These are phyloP conservation scores for Drosophila kohkoa DNA, from an alignment of 1,140 invertebrate genomes.

Conservation along the genomic window DNA sequence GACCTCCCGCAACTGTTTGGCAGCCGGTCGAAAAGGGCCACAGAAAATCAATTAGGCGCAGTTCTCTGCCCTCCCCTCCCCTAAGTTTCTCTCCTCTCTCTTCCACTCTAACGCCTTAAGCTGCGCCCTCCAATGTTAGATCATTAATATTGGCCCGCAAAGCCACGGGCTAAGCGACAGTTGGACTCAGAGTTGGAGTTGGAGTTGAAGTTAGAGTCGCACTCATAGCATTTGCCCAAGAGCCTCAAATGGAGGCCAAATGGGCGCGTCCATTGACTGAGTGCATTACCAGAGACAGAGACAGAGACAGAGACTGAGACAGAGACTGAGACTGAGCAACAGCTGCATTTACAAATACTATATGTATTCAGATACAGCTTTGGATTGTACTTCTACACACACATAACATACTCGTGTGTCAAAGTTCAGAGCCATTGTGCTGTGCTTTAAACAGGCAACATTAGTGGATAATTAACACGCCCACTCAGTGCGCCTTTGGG, in stretches of 20 bases:
- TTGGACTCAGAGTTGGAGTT: conserved; percentile 3
- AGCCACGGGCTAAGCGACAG: conserved; percentile 28
- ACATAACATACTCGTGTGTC: conserved; percentile 52
- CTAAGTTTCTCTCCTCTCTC: background rate
- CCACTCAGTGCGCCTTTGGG: conserved; percentile 39
- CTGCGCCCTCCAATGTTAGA: conserved; percentile 43
- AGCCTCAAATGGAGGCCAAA: conserved; percentile 39
- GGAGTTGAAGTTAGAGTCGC: background rate
- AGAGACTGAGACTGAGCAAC: no score
- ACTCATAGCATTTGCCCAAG: background rate
- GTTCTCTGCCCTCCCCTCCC: background rate
- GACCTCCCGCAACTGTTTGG: conserved; percentile 43
- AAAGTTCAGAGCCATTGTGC: conserved; percentile 54
- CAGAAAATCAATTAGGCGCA: conserved; percentile 55
- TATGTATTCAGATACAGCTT: conserved; percentile 21
- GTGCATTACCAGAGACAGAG: conserved; percentile 45
- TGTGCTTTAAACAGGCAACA: conserved; percentile 64
- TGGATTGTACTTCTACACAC: conserved; percentile 13
- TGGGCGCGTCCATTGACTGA: conserved; percentile 36
- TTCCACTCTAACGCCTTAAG: conserved; percentile 14
- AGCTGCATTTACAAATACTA: no score
- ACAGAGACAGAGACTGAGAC: no score
- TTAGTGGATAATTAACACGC: conserved; percentile 82
- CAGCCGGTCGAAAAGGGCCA: conserved; percentile 26
- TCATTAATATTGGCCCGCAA: conserved; percentile 54